phyloP scores from a whole-genome alignment of 2,113 vertebrate genomes.

The Rhinoderma darwinii region DNA sequence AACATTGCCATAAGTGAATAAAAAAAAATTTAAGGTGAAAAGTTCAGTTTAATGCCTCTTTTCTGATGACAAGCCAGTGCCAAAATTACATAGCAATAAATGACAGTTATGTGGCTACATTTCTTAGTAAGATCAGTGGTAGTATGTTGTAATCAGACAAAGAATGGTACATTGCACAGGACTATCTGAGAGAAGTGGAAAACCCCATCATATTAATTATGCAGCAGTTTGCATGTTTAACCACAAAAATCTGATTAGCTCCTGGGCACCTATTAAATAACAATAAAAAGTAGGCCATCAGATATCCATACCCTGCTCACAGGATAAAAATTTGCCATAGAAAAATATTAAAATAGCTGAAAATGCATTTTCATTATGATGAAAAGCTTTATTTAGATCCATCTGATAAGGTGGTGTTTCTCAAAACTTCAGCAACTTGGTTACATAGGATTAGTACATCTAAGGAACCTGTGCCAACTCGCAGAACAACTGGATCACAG shows the following conservation, averaged over 20 bases:
- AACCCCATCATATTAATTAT: neutral
- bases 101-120: neutral
- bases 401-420: neutral
- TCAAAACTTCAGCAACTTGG: neutral
- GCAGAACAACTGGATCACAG: too few relatives aligned
- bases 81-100: neutral
- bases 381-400: neutral
- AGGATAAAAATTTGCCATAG: neutral
- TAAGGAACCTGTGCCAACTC: too few relatives aligned
- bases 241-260: conserved; percentile 48
- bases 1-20: too few relatives aligned
- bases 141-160: neutral
- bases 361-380: neutral
- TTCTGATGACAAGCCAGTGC: neutral
- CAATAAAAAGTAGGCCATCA: conserved; percentile 50
- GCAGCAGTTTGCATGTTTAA: conserved; percentile 31
- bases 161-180: neutral
- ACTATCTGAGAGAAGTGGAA: neutral
- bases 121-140: neutral
- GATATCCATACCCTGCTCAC: conserved; percentile 17
- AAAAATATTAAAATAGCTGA: conserved; percentile 1
- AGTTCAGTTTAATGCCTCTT: neutral
- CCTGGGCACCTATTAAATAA: neutral
- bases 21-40: too few relatives aligned
- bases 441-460: too few relatives aligned